Evolutionary conservation across 1,140 invertebrate genomes (phyloP), one percentile per base, ranked within the genome.

Genomic region (Drosophila triauraria): DNA sequence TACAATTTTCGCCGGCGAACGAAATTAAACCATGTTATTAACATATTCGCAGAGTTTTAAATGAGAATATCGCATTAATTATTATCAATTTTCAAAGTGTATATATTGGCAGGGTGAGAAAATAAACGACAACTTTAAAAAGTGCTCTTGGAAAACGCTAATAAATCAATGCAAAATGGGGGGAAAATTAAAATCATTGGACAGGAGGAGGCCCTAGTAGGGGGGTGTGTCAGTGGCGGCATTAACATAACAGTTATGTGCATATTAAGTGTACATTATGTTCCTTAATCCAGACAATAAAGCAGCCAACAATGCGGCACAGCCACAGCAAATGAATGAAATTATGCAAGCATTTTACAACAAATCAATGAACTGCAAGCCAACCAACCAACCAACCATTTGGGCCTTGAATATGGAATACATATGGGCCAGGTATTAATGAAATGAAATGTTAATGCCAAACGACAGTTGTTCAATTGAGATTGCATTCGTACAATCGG

Each of bases 271-370:
- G 64, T 63, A 63, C 82, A 78, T 82, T 86, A 86, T 85, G 79
- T 78, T 82, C 61, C 64, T 71, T 82, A 86, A 85, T 78, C 75
- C 83, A 61, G 69, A 85, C 63, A 84, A 83, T 80, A 80, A 83
- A 76, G 60, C 51, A 62, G 56, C 42, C 56, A 62, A 53, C 68
- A 75, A 72, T 43, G 68, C 71, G 68, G 56, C 47, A 23, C 32
- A 56, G 53, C 35, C 53, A 61, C 71, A 56, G 50, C 59, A 75
- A 75, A 75, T 75, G 27, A 75, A 75, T 75, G 42, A 47, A 79
- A 79, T 70, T 48, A 67, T 70, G 64, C 63, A 61, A 61, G 47
- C 46, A 58, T 51, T 72, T 75, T 75, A 75, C 71, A 63, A 75
- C 71, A 75, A 75, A 75, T 75, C 71, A 75, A 74, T 74, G 67